A percentile compares a stretch with the other conserved stretches of the same genome.
These are phyloP conservation scores for Etia nguti DNA, from an alignment of 2,113 vertebrate genomes.

Conservation along the genomic window DNA sequence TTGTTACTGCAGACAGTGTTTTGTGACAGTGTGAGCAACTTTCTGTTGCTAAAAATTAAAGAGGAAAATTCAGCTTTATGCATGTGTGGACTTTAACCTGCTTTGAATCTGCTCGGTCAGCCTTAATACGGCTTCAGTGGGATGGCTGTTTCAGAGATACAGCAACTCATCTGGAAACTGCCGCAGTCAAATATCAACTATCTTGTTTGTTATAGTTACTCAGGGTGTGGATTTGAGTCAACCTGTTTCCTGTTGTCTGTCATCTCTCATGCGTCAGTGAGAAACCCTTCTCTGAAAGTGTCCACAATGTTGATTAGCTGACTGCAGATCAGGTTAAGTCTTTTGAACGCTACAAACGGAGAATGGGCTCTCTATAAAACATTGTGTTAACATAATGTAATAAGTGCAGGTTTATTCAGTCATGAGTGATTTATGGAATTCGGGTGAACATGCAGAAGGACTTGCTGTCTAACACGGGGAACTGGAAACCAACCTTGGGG, in stretches of 20 bases:
- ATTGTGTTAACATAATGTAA: too few species aligned
- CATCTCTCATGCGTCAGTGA: neutral
- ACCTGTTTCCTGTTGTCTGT: neutral
- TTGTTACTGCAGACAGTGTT: neutral
- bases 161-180: neutral
- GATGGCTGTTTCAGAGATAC: neutral
- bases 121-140: neutral
- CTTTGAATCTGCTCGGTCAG: neutral
- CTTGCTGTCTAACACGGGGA: neutral
- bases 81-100: slow-evolving; percentile 2
- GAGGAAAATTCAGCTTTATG: neutral
- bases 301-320: neutral
- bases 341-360: neutral
- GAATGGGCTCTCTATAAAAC: neutral
- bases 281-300: neutral
- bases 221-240: neutral
- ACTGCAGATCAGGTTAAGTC: neutral
- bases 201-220: neutral
- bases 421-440: neutral
- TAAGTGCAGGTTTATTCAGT: neutral
- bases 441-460: neutral
- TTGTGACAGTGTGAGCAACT: neutral
- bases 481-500: neutral
- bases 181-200: neutral
- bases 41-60: neutral